phyloP scores from a whole-genome alignment of 2,888 invertebrate genomes.

The Lasioglossum marginatum region DNA sequence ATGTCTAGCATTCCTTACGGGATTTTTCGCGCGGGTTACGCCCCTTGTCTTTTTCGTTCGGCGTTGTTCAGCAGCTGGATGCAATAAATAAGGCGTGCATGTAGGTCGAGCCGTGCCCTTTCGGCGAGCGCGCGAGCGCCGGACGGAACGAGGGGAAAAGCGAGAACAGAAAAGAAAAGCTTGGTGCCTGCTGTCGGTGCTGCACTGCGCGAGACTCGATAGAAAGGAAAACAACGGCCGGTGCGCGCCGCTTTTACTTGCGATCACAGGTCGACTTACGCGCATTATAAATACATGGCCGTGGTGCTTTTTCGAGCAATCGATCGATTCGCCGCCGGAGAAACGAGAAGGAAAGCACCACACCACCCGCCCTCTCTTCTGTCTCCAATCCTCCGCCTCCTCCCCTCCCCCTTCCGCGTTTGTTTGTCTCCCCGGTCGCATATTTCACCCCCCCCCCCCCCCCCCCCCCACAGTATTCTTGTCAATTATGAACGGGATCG shows the following conservation, averaged over 20 bases:
- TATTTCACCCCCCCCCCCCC: background rate
- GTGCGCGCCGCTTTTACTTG: constrained; percentile 16
- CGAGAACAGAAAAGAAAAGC: background rate
- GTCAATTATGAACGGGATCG: constrained; percentile 25
- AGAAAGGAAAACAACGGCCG: constrained; percentile 8
- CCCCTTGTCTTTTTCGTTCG: background rate
- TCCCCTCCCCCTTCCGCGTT: background rate
- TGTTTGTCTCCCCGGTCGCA: constrained; percentile 9
- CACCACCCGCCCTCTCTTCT: background rate
- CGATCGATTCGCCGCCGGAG: constrained; percentile 7
- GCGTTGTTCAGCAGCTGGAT: background rate
- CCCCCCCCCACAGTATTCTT: background rate
- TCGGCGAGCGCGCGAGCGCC: background rate
- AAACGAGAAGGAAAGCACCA: background rate
- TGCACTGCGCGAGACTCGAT: constrained; percentile 2
- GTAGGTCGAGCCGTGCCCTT: constrained; percentile 18
- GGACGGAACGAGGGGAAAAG: background rate
- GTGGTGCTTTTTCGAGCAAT: constrained; percentile 3
- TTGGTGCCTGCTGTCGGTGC: background rate
- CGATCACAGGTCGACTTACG: constrained; percentile 16
- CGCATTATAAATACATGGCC: constrained; percentile 31
- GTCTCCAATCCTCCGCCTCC: background rate
- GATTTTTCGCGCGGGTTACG: background rate
- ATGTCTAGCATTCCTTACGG: background rate
- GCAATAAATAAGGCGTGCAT: constrained; percentile 10